A percentile compares a stretch with the other conserved stretches of the same genome.
phyloP scores from a whole-genome alignment of 2,888 invertebrate genomes.

The Exephanes ischioxanthus region DNA sequence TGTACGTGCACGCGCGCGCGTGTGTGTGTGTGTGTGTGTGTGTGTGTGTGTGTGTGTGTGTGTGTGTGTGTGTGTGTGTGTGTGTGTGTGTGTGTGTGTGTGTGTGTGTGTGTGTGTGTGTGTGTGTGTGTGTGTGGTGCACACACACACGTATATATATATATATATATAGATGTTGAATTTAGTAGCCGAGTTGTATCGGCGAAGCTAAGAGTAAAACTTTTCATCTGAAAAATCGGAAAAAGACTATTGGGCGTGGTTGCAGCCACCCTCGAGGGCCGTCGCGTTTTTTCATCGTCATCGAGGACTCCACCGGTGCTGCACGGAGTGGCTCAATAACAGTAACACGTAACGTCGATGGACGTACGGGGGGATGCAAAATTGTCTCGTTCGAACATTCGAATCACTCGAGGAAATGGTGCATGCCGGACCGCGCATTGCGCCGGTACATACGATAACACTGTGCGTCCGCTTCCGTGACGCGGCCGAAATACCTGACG shows the following conservation, averaged over 20 bases:
- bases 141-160: too few species aligned
- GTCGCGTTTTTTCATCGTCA: background rate
- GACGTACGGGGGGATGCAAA: background rate
- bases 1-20: too few species aligned
- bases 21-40: too few species aligned
- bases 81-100: too few species aligned
- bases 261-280: background rate
- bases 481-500: background rate
- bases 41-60: too few species aligned
- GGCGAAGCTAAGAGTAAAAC: conserved; percentile 23
- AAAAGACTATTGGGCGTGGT: background rate
- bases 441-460: background rate
- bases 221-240: conserved; percentile 36
- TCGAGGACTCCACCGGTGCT: background rate
- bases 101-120: too few species aligned
- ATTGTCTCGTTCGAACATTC: background rate
- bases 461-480: background rate
- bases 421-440: background rate
- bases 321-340: background rate
- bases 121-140: too few species aligned
- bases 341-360: background rate
- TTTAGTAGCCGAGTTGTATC: too few species aligned
- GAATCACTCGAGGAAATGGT: background rate
- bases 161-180: too few species aligned
- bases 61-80: too few species aligned